phyloP scores from a whole-genome alignment of 2,113 vertebrate species.

The Rhinichthys klamathensis region DNA sequence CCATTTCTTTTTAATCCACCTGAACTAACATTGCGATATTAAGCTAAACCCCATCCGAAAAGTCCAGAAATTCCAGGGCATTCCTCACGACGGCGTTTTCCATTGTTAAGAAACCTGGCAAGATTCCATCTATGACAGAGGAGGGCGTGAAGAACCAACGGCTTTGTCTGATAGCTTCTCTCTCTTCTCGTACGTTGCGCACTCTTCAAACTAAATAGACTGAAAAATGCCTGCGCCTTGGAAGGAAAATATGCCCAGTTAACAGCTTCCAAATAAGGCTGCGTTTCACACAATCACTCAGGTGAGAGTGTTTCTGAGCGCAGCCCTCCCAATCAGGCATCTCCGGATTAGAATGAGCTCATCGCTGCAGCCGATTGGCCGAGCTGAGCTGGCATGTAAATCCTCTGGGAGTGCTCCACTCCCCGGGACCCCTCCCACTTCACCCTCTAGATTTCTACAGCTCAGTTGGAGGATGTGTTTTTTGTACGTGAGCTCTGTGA shows the following conservation, averaged over 20 bases:
- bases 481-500: constrained; percentile 7
- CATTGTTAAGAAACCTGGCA: constrained; percentile 23
- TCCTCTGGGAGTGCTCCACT: constrained; percentile 64
- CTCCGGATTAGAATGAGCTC: constrained; percentile 62
- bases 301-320: constrained; percentile 68
- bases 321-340: constrained; percentile 78
- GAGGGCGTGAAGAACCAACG: neutral
- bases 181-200: neutral
- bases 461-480: constrained; percentile 67
- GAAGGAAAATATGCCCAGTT: constrained; percentile 76
- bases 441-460: constrained; percentile 52
- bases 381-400: constrained; percentile 58
- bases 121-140: neutral
- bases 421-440: constrained; percentile 35
- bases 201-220: constrained; percentile 6
- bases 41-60: neutral
- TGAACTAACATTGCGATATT: neutral
- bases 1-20: constrained; percentile 3
- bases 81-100: neutral
- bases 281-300: constrained; percentile 77
- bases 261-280: constrained; percentile 89
- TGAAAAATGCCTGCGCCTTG: constrained; percentile 80
- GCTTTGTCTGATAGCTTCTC: constrained; percentile 33
- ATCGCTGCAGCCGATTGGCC: constrained; percentile 78
- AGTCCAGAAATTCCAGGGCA: constrained; percentile 41